Conservation (phyloP, 2,888 invertebrate genomes). For the Andrena praecox region DNA sequence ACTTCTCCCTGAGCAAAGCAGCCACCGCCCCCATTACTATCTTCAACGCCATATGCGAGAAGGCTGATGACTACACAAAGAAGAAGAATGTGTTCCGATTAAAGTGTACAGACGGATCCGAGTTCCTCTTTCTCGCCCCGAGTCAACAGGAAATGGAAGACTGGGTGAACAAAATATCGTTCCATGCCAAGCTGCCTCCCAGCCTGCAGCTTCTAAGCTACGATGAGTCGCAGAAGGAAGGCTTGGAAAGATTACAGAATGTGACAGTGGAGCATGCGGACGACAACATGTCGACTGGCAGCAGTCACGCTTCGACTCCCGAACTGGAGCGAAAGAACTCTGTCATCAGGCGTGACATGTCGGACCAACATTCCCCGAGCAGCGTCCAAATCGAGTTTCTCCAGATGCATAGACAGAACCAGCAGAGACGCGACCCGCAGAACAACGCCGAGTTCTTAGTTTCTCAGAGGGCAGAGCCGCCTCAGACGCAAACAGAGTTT, state of each 20-base stretch:
- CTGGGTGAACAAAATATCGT: constrained; percentile 96
- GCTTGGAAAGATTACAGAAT: constrained; percentile 70
- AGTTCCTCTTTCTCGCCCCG: constrained; percentile 94
- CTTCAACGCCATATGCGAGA: constrained; percentile 91
- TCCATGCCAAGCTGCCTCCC: constrained; percentile 96
- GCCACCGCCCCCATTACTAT: constrained; percentile 92
- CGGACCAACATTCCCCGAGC: constrained; percentile 75
- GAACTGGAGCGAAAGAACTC: constrained; percentile 84
- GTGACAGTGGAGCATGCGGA: constrained; percentile 77
- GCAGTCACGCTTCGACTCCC: constrained; percentile 85
- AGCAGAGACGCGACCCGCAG: constrained; percentile 85
- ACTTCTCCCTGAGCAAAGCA: constrained; percentile 95
- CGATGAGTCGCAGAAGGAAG: constrained; percentile 88
- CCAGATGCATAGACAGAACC: constrained; percentile 80
- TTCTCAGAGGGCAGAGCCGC: constrained; percentile 70
- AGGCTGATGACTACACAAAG: constrained; percentile 97
- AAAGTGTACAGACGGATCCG: constrained; percentile 94
- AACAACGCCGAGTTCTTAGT: constrained; percentile 80
- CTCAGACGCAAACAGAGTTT: constrained; percentile 86
- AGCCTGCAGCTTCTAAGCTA: constrained; percentile 95
- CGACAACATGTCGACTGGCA: constrained; percentile 83
- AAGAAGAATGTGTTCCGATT: constrained; percentile 97
- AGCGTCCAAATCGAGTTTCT: constrained; percentile 81
- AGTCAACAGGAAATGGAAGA: constrained; percentile 92
- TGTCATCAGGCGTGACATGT: constrained; percentile 81